phyloP scores from a whole-genome alignment of 2,113 vertebrate genomes.

The Poeciliopsis retropinna region DNA sequence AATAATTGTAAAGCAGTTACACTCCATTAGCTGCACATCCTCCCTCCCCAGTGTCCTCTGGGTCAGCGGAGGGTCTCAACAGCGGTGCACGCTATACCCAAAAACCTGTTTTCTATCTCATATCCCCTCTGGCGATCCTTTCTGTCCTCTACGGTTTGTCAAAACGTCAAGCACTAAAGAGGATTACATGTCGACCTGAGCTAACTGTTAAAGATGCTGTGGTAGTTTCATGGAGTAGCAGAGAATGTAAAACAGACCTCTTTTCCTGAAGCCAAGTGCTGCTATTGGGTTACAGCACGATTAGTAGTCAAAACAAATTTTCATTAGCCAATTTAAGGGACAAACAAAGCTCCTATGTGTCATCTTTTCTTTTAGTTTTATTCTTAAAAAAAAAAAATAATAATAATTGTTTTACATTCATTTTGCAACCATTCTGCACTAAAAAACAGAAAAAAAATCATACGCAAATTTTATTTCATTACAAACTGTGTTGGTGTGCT shows the following conservation, averaged over 20 bases:
- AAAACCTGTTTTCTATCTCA: not conserved
- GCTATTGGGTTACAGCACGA: not conserved
- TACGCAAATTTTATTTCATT: no score
- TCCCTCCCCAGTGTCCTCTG: conserved; percentile 7
- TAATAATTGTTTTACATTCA: not conserved
- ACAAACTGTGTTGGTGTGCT: not conserved
- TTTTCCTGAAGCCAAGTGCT: not conserved
- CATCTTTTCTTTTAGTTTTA: not conserved
- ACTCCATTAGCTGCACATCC: conserved; percentile 23
- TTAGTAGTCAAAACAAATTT: not conserved
- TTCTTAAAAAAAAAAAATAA: no score
- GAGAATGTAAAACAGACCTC: not conserved
- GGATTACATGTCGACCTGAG: not conserved
- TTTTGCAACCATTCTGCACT: no score
- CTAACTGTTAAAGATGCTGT: not conserved
- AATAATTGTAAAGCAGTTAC: conserved; percentile 43
- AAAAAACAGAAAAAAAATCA: no score
- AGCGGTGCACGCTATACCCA: not conserved
- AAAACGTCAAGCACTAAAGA: not conserved
- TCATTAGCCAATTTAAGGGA: not conserved
- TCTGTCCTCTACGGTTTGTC: not conserved
- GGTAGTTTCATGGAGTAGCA: not conserved
- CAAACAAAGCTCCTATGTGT: no score
- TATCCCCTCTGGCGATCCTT: not conserved
- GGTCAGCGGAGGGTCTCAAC: conserved; percentile 14